Evolutionary conservation across 2,888 invertebrate genomes (phyloP).

Genomic region (Pantelozetes paolii): DNA sequence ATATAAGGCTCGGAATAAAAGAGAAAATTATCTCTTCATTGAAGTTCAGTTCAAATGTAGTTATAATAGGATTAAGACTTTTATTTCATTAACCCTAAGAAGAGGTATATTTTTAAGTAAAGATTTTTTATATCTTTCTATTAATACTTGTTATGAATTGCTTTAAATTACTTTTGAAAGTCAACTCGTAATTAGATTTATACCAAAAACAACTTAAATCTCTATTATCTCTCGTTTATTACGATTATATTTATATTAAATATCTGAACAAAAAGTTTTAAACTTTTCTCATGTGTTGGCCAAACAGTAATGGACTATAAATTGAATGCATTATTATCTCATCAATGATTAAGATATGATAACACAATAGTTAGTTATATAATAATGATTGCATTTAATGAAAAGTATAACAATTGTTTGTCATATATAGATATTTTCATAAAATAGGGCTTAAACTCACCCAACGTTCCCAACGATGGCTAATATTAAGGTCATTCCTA

Average conservation of each 20-base stretch:
- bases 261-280: neutral
- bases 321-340: neutral
- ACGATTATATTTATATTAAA: conserved; percentile 2
- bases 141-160: neutral
- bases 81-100: neutral
- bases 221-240: neutral
- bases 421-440: neutral
- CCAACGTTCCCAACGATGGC: neutral
- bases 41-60: conserved; percentile 7
- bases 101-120: neutral
- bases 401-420: neutral
- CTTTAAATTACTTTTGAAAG: neutral
- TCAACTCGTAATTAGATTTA: conserved; percentile 8
- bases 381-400: neutral
- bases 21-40: conserved; percentile 7
- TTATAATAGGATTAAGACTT: conserved; percentile 23
- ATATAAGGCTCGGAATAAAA: neutral
- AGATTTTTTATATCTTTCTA: neutral
- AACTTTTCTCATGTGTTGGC: neutral
- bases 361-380: neutral
- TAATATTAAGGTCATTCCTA: neutral
- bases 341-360: neutral
- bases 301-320: neutral
- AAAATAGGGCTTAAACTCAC: conserved; percentile 2
- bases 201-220: neutral